Base-by-base conservation (phyloP, 2,113 vertebrate species). In the Myotis lucifugus region DNA sequence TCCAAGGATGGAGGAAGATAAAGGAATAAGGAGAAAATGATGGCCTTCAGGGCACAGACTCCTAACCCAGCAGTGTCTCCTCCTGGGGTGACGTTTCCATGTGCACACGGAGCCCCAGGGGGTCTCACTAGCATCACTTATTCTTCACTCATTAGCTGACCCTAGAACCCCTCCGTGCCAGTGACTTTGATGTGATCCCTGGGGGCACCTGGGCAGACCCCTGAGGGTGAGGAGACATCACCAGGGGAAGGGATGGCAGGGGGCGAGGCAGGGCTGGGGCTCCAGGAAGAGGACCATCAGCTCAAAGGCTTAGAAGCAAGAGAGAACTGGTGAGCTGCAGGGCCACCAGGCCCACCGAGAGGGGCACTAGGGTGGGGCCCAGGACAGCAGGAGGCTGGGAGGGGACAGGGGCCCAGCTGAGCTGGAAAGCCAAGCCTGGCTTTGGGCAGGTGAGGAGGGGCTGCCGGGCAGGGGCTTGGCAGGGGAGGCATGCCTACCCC, bases 51-150 rank as follows among this genome's bases (percentile, higher is more conserved):
- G 79, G 9, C 8, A 1, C 67, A 32, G 8, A 10, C 25, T 1
- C 4, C 56, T n/a, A 4, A 10, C 13, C 2, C 19, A 2, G 11
- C 46, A 69, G 2, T 0, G 4, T 40, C 12, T 14, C 66, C 27
- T 70, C 48, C 8, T 1, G 6, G 6, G 6, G 27, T n/a, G 0
- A 9, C 0, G 8, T 25, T 12, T 27, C 32, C 3, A 2, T 54
- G 42, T 5, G 37, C 17, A 5, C 23, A 1, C 23, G 42, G 48
- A 10, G 3, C 29, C 87, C 27, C 56, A 61, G 23, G 11, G 23
- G 54, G 3, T 0, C 19, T 52, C 1, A 1, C 23, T 34, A 6
- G 7, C 7, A 0, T 46, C 3, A 1, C 6, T 0, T 37, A 1
- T 11, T n/a, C 32, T 2, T 14, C n/a, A 3, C 8, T 50, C 14